Evolutionary conservation across 2,113 vertebrate species (phyloP).

Genomic region (Vicugna pacos): DNA sequence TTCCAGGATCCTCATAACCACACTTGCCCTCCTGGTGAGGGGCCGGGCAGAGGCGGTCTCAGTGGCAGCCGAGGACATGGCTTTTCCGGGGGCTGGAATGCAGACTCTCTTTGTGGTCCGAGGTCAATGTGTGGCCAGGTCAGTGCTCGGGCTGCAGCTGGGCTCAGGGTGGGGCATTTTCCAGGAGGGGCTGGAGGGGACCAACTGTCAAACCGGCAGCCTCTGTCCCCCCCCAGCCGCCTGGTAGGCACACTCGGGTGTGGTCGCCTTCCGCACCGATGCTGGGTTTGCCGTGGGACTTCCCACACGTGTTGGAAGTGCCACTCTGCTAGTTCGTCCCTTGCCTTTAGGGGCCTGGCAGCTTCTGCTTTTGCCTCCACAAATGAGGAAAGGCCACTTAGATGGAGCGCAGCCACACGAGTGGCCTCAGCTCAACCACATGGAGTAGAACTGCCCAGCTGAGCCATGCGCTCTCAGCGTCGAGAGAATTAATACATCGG

Average conservation of each 20-base stretch:
- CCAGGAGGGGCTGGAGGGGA: neutral
- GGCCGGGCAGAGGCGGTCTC: neutral
- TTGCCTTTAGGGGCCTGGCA: neutral
- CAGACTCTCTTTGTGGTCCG: neutral
- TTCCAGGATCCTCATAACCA: neutral
- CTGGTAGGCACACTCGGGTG: neutral
- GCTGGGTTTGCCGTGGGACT: neutral
- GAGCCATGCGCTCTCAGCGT: neutral
- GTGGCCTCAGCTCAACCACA: neutral
- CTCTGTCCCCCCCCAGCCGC: accelerated
- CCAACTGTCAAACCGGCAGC: neutral
- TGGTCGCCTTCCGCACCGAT: neutral
- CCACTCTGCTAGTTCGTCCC: neutral
- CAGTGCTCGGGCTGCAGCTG: neutral
- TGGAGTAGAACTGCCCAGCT: neutral
- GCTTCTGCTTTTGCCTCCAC: neutral
- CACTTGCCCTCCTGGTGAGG: neutral
- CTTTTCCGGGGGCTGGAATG: neutral
- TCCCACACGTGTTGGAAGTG: neutral
- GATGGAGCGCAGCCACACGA: accelerated
- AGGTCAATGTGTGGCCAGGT: neutral
- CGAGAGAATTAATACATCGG: neutral
- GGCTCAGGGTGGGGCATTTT: neutral
- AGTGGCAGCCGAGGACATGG: accelerated
- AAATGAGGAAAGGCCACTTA: neutral